Evolutionary conservation across 1,140 invertebrate species (phyloP).

Genomic region (Monochamus saltuarius): DNA sequence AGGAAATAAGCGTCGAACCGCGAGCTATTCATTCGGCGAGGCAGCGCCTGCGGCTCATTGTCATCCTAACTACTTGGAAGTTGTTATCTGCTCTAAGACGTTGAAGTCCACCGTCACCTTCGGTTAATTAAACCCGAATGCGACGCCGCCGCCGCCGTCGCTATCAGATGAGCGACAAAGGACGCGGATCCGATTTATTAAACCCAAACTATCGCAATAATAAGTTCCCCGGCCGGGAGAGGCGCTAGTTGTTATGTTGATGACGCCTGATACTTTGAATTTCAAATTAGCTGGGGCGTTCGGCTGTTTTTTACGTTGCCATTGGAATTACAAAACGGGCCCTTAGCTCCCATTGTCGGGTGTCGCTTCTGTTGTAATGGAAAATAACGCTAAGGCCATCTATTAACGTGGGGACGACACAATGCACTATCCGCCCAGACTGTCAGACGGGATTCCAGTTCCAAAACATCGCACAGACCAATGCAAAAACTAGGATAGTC

Average conservation of each 20-base stretch:
- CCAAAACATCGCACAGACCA: too few relatives aligned
- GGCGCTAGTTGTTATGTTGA: neutral
- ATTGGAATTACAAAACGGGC: too few relatives aligned
- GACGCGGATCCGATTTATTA: conserved; percentile 17
- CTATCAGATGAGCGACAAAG: conserved; percentile 30
- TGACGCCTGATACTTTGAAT: conserved; percentile 11
- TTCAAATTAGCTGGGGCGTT: conserved; percentile 10
- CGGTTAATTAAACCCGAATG: conserved; percentile 37
- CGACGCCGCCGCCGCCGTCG: conserved; percentile 19
- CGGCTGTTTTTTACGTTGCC: too few relatives aligned
- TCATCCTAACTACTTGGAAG: conserved; percentile 26
- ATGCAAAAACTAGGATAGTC: too few relatives aligned
- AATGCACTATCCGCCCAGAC: too few relatives aligned
- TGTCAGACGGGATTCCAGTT: too few relatives aligned
- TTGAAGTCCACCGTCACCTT: conserved; percentile 34
- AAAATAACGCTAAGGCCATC: too few relatives aligned
- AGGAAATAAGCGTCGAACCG: conserved; percentile 33
- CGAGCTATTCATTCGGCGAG: conserved; percentile 26
- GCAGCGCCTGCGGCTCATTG: conserved; percentile 30
- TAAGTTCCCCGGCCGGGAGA: conserved; percentile 8
- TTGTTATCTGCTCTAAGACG: conserved; percentile 36
- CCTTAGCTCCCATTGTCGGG: too few relatives aligned
- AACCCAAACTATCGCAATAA: conserved; percentile 17
- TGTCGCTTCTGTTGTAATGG: too few relatives aligned
- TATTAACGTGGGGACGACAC: too few relatives aligned